phyloP scores from a whole-genome alignment of 2,888 invertebrate species.

The Petrolisthes cinctipes region DNA sequence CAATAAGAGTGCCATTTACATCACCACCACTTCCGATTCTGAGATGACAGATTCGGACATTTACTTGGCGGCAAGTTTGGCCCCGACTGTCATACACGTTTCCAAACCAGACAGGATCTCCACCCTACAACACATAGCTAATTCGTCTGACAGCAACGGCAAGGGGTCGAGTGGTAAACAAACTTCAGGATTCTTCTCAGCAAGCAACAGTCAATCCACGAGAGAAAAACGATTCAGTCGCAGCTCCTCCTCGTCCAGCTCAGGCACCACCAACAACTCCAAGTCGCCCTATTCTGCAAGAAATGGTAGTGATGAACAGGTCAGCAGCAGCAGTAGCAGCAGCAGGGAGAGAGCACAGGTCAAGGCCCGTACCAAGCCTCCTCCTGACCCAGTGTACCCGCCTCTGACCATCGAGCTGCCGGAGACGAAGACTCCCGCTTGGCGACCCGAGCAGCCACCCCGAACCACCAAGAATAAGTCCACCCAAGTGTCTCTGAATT shows the following conservation, averaged over 20 bases:
- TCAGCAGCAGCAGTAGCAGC: neutral
- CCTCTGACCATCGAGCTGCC: conserved; percentile 50
- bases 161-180: neutral
- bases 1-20: conserved; percentile 48
- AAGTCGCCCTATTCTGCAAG: conserved; percentile 9
- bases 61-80: conserved; percentile 24
- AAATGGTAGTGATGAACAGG: neutral
- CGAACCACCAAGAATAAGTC: conserved; percentile 18
- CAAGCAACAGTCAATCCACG: neutral
- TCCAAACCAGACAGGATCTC: neutral
- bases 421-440: conserved; percentile 22
- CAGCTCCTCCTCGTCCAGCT: neutral
- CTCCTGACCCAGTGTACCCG: conserved; percentile 11
- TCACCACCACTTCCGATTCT: neutral
- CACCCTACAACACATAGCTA: neutral
- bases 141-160: neutral
- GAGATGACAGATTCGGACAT: conserved; percentile 36
- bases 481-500: neutral
- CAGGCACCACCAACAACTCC: neutral
- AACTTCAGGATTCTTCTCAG: neutral
- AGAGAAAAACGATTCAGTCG: neutral
- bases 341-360: neutral
- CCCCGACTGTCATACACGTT: conserved; percentile 43
- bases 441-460: conserved; percentile 6
- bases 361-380: neutral